A percentile compares a stretch with the other conserved stretches of the same genome.
Evolutionary conservation across 2,113 vertebrate species (phyloP).

Genomic region (Symphodus melops): DNA sequence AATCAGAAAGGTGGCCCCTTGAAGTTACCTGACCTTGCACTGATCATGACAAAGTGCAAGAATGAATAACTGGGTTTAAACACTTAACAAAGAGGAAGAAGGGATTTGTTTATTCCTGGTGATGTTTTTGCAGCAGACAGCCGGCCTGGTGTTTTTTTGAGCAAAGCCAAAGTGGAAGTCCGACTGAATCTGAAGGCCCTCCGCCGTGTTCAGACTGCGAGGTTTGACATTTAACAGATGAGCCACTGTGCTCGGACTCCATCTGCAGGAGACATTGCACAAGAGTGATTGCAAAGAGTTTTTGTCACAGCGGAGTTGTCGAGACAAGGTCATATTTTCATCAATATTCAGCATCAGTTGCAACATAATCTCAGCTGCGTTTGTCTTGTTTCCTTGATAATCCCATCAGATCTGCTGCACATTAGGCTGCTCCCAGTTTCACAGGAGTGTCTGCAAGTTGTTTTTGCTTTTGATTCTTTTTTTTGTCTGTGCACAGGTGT

Average conservation of each 20-base stretch:
- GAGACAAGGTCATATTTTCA: slow-evolving; percentile 17
- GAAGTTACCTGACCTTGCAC: neutral
- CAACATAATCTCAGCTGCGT: slow-evolving; percentile 21
- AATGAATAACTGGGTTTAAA: slow-evolving; percentile 20
- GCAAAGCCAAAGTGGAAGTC: no score
- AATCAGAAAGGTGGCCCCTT: neutral
- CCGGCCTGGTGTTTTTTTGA: slow-evolving; percentile 24
- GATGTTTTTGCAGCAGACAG: slow-evolving; percentile 29
- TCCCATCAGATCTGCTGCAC: neutral
- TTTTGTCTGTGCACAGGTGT: neutral
- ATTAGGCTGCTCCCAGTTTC: slow-evolving; percentile 12
- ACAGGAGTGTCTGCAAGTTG: slow-evolving; percentile 7
- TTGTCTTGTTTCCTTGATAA: slow-evolving; percentile 27
- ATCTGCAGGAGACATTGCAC: slow-evolving; percentile 11
- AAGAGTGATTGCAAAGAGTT: neutral
- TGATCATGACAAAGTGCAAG: slow-evolving; percentile 19
- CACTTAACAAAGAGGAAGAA: slow-evolving; percentile 12
- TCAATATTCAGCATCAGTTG: slow-evolving; percentile 1
- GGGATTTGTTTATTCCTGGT: slow-evolving; percentile 17
- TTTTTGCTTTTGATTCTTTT: neutral
- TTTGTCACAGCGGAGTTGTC: slow-evolving; percentile 16
- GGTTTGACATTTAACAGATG: slow-evolving; percentile 28
- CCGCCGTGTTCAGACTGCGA: neutral
- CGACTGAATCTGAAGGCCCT: no score
- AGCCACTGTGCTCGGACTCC: neutral